Percentiles rank a stretch among this genome's conserved stretches.
These are phyloP conservation scores for Zaprionus taronus DNA, from an alignment of 1,140 invertebrate species.

Conservation along the genomic window DNA sequence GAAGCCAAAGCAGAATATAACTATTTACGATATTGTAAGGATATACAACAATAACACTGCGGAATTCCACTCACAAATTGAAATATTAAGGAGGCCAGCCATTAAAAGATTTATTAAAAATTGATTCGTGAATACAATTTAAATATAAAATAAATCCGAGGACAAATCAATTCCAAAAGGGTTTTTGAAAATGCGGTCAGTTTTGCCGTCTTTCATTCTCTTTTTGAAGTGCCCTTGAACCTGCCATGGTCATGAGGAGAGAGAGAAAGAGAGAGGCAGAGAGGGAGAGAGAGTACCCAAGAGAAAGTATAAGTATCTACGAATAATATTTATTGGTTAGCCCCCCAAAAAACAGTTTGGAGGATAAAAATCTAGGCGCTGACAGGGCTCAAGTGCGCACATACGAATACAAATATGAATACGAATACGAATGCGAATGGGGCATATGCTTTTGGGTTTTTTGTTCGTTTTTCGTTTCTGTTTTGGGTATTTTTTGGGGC, in stretches of 20 bases:
- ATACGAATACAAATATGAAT: conserved; percentile 61
- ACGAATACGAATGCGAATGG: conserved; percentile 56
- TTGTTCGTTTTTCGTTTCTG: conserved; percentile 1
- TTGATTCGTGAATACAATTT: background rate
- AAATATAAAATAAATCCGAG: background rate
- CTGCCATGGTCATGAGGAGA: background rate
- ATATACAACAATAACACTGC: background rate
- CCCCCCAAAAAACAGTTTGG: conserved; percentile 58
- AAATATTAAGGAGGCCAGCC: background rate
- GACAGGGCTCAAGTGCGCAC: conserved; percentile 61
- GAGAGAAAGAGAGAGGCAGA: background rate
- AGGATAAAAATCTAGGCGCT: conserved; percentile 71
- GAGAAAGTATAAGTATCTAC: conserved; percentile 39
- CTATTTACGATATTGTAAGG: background rate
- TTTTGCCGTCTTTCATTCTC: background rate
- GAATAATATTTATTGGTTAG: conserved; percentile 57
- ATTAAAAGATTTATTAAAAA: background rate
- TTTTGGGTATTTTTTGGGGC: conserved; percentile 15
- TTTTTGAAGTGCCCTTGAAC: background rate
- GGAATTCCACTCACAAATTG: background rate
- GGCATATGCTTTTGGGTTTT: conserved; percentile 60
- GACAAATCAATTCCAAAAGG: background rate
- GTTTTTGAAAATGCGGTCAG: background rate
- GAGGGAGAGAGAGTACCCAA: background rate
- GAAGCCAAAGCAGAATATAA: background rate